These are phyloP conservation scores for Brachionus koreanus DNA, from an alignment of 1,140 invertebrate genomes.

Conservation along the genomic window DNA sequence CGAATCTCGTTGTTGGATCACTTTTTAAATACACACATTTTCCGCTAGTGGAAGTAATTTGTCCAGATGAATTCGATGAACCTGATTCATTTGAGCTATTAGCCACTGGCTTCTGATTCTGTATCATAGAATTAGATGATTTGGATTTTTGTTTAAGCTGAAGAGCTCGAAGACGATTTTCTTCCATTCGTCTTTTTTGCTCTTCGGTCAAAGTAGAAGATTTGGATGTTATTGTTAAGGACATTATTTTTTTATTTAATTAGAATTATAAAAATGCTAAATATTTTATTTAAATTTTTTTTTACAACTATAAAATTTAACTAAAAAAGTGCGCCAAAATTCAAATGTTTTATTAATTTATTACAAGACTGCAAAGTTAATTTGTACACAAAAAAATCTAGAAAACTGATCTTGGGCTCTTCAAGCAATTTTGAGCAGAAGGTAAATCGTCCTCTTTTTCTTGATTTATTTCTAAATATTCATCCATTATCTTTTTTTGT, in stretches of 20 bases:
- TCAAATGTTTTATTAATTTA: too few species aligned
- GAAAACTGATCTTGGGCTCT: neutral
- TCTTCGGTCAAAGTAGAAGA: slow-evolving; percentile 5
- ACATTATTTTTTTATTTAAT: neutral
- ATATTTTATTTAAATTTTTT: neutral
- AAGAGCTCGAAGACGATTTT: slow-evolving; percentile 31
- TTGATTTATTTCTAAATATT: neutral
- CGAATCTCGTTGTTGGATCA: neutral
- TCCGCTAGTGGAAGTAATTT: neutral
- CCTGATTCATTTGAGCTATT: neutral
- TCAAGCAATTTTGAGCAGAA: neutral
- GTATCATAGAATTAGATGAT: neutral
- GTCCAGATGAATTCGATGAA: neutral
- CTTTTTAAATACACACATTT: slow-evolving; percentile 33
- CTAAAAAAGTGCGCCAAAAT: neutral
- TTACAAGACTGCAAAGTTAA: neutral
- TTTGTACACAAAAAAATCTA: neutral
- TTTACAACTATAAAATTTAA: neutral
- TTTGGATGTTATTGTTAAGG: slow-evolving; percentile 13
- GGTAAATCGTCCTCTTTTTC: neutral
- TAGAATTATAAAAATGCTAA: neutral
- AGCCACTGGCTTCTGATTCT: neutral
- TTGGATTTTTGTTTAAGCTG: slow-evolving; percentile 13
- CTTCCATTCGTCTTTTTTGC: slow-evolving; percentile 41
- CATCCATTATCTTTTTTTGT: neutral